phyloP scores from a whole-genome alignment of 2,888 invertebrate genomes.

The Amphipyra tragopoginis region DNA sequence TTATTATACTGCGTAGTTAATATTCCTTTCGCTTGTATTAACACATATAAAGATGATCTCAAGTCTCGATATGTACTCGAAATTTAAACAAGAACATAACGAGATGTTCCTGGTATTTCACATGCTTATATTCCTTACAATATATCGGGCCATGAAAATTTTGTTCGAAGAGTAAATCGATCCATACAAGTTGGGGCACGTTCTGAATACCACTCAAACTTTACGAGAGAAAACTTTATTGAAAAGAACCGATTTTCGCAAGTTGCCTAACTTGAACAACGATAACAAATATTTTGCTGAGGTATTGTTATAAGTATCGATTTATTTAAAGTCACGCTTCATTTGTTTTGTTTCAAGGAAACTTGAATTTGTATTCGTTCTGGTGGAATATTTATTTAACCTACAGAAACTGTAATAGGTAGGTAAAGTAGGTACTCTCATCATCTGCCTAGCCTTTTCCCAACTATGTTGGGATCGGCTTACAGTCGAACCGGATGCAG shows the following conservation, averaged over 20 bases:
- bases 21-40: not conserved
- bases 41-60: slow-evolving; percentile 8
- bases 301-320: slow-evolving; percentile 37
- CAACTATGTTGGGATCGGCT: no score
- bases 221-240: slow-evolving; percentile 53
- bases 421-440: no score
- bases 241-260: slow-evolving; percentile 55
- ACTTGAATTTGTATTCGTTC: slow-evolving; percentile 4
- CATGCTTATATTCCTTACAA: slow-evolving; percentile 25
- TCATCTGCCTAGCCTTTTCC: no score
- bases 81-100: slow-evolving; percentile 32
- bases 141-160: slow-evolving; percentile 39
- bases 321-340: slow-evolving; percentile 24
- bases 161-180: slow-evolving; percentile 43
- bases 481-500: no score
- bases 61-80: slow-evolving; percentile 15
- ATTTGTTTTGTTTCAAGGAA: slow-evolving; percentile 1
- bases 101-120: slow-evolving; percentile 20
- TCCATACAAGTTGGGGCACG: slow-evolving; percentile 47
- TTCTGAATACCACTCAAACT: slow-evolving; percentile 51
- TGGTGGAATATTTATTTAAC: not conserved
- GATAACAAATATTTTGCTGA: slow-evolving; percentile 51
- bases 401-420: no score
- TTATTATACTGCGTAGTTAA: no score
- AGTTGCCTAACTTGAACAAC: slow-evolving; percentile 43